Conservation (phyloP, 2,888 invertebrate species). For the Drymonia ruficornis region DNA sequence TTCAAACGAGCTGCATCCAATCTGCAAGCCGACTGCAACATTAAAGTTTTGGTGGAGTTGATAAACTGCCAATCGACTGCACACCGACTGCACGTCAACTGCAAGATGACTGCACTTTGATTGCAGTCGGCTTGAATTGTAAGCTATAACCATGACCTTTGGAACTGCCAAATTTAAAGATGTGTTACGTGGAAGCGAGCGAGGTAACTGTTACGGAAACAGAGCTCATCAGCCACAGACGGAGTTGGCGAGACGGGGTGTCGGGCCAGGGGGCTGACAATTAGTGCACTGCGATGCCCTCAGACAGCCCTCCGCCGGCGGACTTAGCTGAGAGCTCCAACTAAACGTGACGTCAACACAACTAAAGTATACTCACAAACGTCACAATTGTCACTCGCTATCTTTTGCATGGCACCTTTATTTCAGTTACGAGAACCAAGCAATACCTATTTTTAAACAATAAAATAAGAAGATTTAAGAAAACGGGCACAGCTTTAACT, state of each 20-base stretch:
- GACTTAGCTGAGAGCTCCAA: conserved; percentile 45
- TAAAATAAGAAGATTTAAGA: no score
- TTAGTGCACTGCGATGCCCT: conserved; percentile 63
- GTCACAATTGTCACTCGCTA: not conserved
- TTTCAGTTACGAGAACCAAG: not conserved
- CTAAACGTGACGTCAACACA: conserved; percentile 57
- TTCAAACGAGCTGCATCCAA: no score
- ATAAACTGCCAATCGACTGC: no score
- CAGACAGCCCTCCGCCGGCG: conserved; percentile 59
- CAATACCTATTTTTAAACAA: no score
- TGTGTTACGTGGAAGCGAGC: conserved; percentile 8
- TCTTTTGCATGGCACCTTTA: not conserved
- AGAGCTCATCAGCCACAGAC: conserved; percentile 13
- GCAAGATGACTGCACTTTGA: no score
- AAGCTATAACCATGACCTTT: no score
- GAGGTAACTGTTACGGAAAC: conserved; percentile 18
- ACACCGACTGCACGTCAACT: no score
- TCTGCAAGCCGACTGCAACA: no score
- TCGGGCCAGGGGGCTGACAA: conserved; percentile 57
- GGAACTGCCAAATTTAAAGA: no score
- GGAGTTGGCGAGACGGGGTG: conserved; percentile 29
- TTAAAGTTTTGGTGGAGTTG: no score
- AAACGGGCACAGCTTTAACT: no score
- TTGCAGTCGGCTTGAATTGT: no score
- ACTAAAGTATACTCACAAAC: conserved; percentile 18